phyloP scores from a whole-genome alignment of 2,797 vertebrate genomes.

The Rhincodon typus region DNA sequence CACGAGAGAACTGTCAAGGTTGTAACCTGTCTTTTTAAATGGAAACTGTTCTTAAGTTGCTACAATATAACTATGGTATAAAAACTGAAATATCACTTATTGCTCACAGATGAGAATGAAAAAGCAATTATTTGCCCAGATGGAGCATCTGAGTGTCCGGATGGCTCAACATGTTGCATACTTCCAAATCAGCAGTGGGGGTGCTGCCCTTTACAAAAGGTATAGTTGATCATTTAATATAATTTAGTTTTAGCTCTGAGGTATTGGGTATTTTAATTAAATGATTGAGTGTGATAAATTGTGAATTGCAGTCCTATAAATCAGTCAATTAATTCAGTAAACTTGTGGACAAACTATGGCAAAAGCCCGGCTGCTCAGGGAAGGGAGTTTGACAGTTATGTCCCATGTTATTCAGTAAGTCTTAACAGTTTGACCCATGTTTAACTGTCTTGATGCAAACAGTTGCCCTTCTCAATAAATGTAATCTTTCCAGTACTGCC shows the following conservation, averaged over 20 bases:
- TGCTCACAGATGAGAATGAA: constrained; percentile 16
- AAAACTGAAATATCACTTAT: neutral
- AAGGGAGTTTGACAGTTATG: neutral
- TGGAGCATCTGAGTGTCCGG: neutral
- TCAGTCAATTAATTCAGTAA: neutral
- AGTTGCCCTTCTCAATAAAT: neutral
- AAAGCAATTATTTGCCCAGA: constrained; percentile 27
- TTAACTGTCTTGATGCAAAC: neutral
- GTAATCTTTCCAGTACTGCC: neutral
- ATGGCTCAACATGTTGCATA: constrained; percentile 23
- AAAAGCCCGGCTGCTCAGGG: neutral
- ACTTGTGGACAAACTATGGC: neutral
- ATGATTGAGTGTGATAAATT: neutral
- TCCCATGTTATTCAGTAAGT: neutral
- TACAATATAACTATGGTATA: neutral
- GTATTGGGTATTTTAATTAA: neutral
- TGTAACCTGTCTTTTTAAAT: neutral
- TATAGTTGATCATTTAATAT: neutral
- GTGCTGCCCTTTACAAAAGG: constrained; percentile 25
- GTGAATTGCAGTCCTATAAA: neutral
- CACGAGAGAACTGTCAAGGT: neutral
- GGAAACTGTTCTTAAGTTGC: neutral
- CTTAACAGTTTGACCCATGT: no score
- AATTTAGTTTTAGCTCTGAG: neutral
- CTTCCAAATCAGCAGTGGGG: neutral